Conservation (phyloP, 92 coral and sea anemone species). For the Palythoa grandis region DNA sequence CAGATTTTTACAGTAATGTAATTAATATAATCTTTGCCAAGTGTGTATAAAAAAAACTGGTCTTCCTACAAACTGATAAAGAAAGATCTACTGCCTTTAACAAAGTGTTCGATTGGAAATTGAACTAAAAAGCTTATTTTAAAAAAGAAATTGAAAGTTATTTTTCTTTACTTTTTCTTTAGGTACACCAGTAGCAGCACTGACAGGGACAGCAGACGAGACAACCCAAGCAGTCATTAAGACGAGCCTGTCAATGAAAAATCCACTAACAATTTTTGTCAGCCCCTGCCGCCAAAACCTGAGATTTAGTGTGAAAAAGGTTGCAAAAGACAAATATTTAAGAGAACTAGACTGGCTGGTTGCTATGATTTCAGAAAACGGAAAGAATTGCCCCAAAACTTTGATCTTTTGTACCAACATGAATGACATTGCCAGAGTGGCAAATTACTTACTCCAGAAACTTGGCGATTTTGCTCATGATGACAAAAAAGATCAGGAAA, state of each 20-base stretch:
- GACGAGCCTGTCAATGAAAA: slow-evolving; percentile 35
- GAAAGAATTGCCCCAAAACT: slow-evolving; percentile 34
- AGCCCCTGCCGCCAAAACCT: slow-evolving; percentile 56
- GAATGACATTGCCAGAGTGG: slow-evolving; percentile 40
- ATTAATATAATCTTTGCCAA: not conserved
- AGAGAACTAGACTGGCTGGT: slow-evolving; percentile 45
- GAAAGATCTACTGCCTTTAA: not conserved
- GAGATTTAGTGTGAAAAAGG: slow-evolving; percentile 23
- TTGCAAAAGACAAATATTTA: slow-evolving; percentile 27
- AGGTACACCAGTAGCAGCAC: slow-evolving; percentile 23
- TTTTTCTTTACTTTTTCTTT: not conserved
- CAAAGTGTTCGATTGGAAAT: not conserved
- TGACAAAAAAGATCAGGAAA: not conserved
- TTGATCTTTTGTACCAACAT: slow-evolving; percentile 32
- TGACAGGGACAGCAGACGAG: slow-evolving; percentile 63
- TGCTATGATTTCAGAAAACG: slow-evolving; percentile 2
- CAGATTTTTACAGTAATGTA: no score
- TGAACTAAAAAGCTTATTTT: not conserved
- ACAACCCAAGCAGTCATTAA: slow-evolving; percentile 44
- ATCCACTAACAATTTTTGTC: slow-evolving; percentile 36
- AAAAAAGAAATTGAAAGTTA: not conserved
- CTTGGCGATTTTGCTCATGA: slow-evolving; percentile 3
- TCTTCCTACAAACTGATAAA: no score
- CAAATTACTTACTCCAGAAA: slow-evolving; percentile 8
- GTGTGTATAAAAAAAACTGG: not conserved